Percentiles rank a stretch among this genome's conserved stretches.
These are phyloP conservation scores for Drosophila pruinosa DNA, from an alignment of 1,140 invertebrate species.

Conservation along the genomic window DNA sequence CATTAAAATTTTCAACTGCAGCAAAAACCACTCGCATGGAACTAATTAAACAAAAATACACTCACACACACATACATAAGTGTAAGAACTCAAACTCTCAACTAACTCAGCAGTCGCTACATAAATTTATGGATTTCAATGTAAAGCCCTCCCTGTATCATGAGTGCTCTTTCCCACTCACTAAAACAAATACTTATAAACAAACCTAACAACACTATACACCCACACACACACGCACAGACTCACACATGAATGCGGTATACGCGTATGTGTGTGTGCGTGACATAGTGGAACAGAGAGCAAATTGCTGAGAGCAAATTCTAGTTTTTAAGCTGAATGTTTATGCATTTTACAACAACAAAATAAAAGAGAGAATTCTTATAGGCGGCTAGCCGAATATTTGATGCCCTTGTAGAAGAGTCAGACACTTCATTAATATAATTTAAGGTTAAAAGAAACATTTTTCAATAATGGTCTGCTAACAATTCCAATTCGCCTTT, in stretches of 20 bases:
- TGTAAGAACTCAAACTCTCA: constrained; percentile 33
- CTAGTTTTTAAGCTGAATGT: constrained; percentile 69
- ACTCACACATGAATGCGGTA: too few species aligned
- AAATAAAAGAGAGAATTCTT: background rate
- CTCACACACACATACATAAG: background rate
- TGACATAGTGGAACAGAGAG: constrained; percentile 18
- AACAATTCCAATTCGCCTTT: too few species aligned
- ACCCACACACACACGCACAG: constrained; percentile 8
- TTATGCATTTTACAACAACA: constrained; percentile 69
- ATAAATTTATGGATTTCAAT: constrained; percentile 76
- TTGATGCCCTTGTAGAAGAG: background rate
- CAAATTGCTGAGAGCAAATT: constrained; percentile 45
- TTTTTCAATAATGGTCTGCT: too few species aligned
- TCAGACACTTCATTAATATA: too few species aligned
- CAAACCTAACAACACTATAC: constrained; percentile 42
- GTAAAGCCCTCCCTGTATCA: constrained; percentile 74
- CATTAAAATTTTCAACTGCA: constrained; percentile 27
- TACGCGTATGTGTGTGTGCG: background rate
- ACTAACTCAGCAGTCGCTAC: constrained; percentile 57
- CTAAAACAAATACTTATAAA: constrained; percentile 64
- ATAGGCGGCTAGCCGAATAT: background rate
- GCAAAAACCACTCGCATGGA: constrained; percentile 20
- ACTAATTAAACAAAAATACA: constrained; percentile 30
- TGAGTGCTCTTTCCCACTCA: constrained; percentile 56
- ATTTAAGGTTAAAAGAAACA: too few species aligned